Conservation (phyloP, 2,888 invertebrate species). For the Sarcophaga subvicina region DNA sequence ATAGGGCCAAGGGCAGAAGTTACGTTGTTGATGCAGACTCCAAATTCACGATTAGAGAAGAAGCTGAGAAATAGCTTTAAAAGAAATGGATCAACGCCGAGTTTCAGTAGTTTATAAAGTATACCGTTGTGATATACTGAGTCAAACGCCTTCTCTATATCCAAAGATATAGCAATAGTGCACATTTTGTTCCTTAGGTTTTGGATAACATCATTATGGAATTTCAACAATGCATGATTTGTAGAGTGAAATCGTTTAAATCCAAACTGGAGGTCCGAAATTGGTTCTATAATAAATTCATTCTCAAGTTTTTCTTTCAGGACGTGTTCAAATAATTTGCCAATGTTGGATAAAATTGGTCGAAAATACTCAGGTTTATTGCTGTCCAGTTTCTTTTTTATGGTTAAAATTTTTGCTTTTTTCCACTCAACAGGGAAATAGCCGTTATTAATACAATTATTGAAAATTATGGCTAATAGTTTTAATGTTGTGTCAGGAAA, state of each 20-base stretch:
- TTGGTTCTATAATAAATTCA: slow-evolving; percentile 23
- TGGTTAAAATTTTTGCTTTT: too few relatives aligned
- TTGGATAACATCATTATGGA: slow-evolving; percentile 46
- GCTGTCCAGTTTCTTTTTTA: too few relatives aligned
- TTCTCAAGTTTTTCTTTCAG: too few relatives aligned
- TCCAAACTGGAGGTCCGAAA: slow-evolving; percentile 44
- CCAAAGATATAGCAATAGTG: slow-evolving; percentile 39
- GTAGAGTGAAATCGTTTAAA: slow-evolving; percentile 47
- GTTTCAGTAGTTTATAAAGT: slow-evolving; percentile 15
- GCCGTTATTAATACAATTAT: too few relatives aligned
- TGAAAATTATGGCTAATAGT: too few relatives aligned
- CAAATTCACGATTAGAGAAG: slow-evolving; percentile 28
- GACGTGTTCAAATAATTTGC: too few relatives aligned
- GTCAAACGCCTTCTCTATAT: slow-evolving; percentile 34
- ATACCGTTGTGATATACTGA: slow-evolving; percentile 40
- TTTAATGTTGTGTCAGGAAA: too few relatives aligned
- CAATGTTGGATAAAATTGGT: too few relatives aligned
- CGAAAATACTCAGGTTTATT: too few relatives aligned
- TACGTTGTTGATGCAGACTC: slow-evolving; percentile 11
- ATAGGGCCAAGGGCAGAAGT: not conserved
- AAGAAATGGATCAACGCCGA: slow-evolving; percentile 9
- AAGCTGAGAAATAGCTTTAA: slow-evolving; percentile 43
- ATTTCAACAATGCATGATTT: slow-evolving; percentile 47
- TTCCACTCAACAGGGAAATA: too few relatives aligned
- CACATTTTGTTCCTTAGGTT: slow-evolving; percentile 40